Conservation (phyloP, 2,113 vertebrate species). For the Gymnobelideus leadbeateri region DNA sequence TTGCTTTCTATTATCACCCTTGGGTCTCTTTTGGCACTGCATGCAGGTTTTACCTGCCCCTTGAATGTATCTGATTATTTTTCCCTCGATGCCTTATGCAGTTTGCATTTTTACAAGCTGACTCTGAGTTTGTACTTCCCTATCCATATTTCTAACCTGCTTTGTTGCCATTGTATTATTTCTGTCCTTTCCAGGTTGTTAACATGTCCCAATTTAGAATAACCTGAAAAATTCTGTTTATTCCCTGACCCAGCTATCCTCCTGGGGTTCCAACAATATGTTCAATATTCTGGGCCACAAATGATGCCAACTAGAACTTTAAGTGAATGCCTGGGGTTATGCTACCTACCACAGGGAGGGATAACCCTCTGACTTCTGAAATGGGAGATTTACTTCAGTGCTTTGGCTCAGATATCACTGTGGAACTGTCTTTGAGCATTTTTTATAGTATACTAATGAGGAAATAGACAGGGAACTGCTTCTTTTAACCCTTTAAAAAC, state of each 20-base stretch:
- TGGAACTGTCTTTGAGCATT: slow-evolving; percentile 14
- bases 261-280: not conserved
- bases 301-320: not conserved
- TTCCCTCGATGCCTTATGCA: not conserved
- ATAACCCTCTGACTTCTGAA: slow-evolving; percentile 14
- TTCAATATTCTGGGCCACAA: not conserved
- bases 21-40: slow-evolving; percentile 22
- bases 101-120: slow-evolving; percentile 63
- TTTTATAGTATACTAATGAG: not conserved
- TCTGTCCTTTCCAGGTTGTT: slow-evolving; percentile 28
- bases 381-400: slow-evolving; percentile 29
- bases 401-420: not conserved
- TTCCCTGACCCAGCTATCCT: not conserved
- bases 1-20: slow-evolving; percentile 38
- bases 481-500: not conserved
- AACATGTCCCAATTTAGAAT: slow-evolving; percentile 29
- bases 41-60: slow-evolving; percentile 33
- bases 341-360: not conserved
- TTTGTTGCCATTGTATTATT: slow-evolving; percentile 24
- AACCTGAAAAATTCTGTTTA: slow-evolving; percentile 30
- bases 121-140: not conserved
- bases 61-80: slow-evolving; percentile 43
- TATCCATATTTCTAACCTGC: slow-evolving; percentile 12
- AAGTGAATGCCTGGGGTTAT: not conserved
- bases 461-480: not conserved